Base-by-base conservation (phyloP, 2,888 invertebrate species). In the Thereva unica region DNA sequence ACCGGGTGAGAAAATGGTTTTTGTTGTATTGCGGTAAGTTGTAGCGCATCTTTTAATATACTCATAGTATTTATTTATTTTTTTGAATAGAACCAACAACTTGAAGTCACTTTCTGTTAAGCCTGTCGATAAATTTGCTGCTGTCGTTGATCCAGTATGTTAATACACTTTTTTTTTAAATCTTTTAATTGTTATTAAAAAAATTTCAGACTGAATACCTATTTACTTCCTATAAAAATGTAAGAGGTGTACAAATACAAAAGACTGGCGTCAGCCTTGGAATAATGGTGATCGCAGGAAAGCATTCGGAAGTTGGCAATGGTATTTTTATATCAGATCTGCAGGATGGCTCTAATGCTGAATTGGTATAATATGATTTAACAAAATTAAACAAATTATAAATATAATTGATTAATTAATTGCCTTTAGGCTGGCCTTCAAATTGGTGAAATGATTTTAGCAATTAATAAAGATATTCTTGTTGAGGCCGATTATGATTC, bases 371-470 rank as follows among this genome's bases (percentile, higher is more conserved):
- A 12, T 45, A 7, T 35, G 8, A 55, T 38, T 34, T 2, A 5
- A 23, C 40, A 37, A 23, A 42, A 50, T 40, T 23, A 5, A 41
- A 50, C 37, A 8, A 5, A 47, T 34, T 7, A 34, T 4, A 4
- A 47, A 38, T 49, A 6, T 5, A 23, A 49, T 10, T n/a, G n/a
- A 49, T 44, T n/a, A 45, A 5, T 47, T 4, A 12, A 8, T 34
- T 37, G 10, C 12, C 2, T 84, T 2, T 84, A 93, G 91, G 94
- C 93, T 74, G 95, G 97, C 64, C 85, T 99, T 54, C 91, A 92
- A 83, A 96, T 97, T 66, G 98, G 98, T 70, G 98, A 99, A 82
- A 94, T 98, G 91, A 91, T 99, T 72, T 84, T 99, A 69, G 92
- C 95, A 50, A 95, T 98, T 56, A 99, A 99, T 82, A 91, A 93